Evolutionary conservation across 2,888 invertebrate genomes (phyloP), one percentile per base, ranked within the genome.

Genomic region (Ceraclea dissimilis): DNA sequence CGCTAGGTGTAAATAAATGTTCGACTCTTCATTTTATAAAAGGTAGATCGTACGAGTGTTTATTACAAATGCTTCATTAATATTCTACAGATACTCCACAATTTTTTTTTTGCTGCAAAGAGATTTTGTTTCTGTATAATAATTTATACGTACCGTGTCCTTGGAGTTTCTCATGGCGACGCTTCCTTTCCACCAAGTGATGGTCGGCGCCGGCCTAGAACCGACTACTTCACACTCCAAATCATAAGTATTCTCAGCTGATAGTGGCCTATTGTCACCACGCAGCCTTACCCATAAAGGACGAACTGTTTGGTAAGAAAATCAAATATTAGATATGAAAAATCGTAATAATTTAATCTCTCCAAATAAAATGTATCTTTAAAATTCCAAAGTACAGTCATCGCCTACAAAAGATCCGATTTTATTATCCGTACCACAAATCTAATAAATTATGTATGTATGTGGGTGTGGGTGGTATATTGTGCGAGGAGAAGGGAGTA

Each of bases 151-250:
- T 75, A 86, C 86, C 69, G 79, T 80, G 73, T 84, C 82, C 66
- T 80, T 77, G 54, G 83, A 82, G 67, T 82, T 80, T 66, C 79
- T 81, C 75, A 88, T 80, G 63, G 81, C 78, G 5, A 78, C 76
- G 67, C 83, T 84, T 53, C 85, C 87, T 70, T 85, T 86, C 82
- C 85, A 86, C 89, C 89, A 89, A 51, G 84, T 82, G 66, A 89
- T 83, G 63, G 81, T 79, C n/a, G 89, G 87, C n/a, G 81, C 78
- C 31, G 88, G 88, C 65, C 86, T 78, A 48, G 88, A 84, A 31
- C 89, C 89, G 58, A 84, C 80, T 46, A 87, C 84, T 68, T 85
- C 82, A 69, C 89, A 89, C 65, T 78, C 81, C 63, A 89, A 74
- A 68, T 85, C 84, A 73, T 88, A 86, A 63, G 82, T 79, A 67